Base-by-base conservation (phyloP, 2,888 invertebrate species). In the Cactoblastis cactorum region DNA sequence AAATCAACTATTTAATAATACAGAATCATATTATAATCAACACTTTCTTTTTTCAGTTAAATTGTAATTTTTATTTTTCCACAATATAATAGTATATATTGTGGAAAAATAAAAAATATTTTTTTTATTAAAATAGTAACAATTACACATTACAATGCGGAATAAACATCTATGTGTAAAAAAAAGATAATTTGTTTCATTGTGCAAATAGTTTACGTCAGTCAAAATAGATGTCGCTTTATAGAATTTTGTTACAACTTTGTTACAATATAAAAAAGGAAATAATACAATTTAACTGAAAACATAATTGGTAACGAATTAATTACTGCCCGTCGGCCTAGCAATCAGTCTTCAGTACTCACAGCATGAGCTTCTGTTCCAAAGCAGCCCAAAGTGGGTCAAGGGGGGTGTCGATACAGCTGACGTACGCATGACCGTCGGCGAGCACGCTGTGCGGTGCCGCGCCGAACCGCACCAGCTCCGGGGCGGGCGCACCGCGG, bases 381-480 rank as follows among this genome's bases (percentile, higher is more conserved):
- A 88, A 57, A 1, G 77, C 83, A 0, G 83, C 83, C 87, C 87
- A 88, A 1, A 58, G 51, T 0, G 85, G 85, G 53, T 80, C 77
- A 0, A 87, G 72, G 0, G 74, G 74, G 1, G 63, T 54, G 6
- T 53, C 19, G 3, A 49, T 45, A 35, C 51, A 57, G 0, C 57
- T 19, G 33, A 50, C 55, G 57, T 59, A 65, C 0, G 35, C 45
- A 49, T 54, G 55, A 39, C 49, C 55, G 48, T 74, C 73, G 1
- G 53, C 38, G 1, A 62, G 46, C 3, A 61, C 53, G 32, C 69
- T 53, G 19, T 67, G 65, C 53, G 73, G 8, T 3, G 62, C 43
- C 0, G 68, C 69, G 0, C 70, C 75, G 54, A 67, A 70, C 49
- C 66, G 63, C 69, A 38, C 71, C 56, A 0, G 56, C 57, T 15